Percentiles rank a stretch among this genome's conserved stretches.
Evolutionary conservation across 2,888 invertebrate genomes (phyloP).

Genomic region (Drosophila ochracea): DNA sequence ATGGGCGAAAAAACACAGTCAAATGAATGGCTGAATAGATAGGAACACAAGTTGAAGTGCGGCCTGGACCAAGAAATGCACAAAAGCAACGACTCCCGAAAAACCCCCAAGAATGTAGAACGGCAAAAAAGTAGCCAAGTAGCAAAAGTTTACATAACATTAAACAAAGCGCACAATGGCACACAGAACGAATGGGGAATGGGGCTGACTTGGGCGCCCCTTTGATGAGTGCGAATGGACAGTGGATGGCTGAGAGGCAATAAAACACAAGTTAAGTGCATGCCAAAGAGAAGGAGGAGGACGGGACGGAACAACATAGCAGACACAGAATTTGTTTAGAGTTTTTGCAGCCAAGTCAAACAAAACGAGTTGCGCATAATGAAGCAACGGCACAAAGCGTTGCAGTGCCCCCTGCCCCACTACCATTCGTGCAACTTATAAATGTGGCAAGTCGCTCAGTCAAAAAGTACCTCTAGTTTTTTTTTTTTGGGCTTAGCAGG

Average conservation of each 20-base stretch:
- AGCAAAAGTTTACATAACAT: conserved; percentile 83
- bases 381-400: conserved; percentile 74
- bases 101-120: conserved; percentile 5
- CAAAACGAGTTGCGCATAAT: conserved; percentile 77
- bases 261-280: conserved; percentile 69
- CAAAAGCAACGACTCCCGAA: conserved; percentile 30
- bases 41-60: conserved; percentile 63
- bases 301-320: conserved; percentile 24
- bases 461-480: conserved; percentile 35
- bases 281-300: conserved; percentile 12
- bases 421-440: conserved; percentile 1
- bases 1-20: conserved; percentile 43
- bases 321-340: conserved; percentile 70
- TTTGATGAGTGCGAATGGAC: conserved; percentile 67
- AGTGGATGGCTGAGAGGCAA: conserved; percentile 50
- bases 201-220: conserved; percentile 50
- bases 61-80: conserved; percentile 59
- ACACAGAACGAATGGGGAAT: conserved; percentile 10
- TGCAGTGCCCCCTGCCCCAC: neutral
- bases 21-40: conserved; percentile 78
- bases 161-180: conserved; percentile 81
- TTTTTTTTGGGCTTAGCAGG: conserved; percentile 24
- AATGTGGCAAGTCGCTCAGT: conserved; percentile 46
- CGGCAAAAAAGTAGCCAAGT: conserved; percentile 62
- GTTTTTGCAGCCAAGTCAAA: conserved; percentile 68